phyloP scores from a whole-genome alignment of 2,888 invertebrate species.

The Mythimna impura region DNA sequence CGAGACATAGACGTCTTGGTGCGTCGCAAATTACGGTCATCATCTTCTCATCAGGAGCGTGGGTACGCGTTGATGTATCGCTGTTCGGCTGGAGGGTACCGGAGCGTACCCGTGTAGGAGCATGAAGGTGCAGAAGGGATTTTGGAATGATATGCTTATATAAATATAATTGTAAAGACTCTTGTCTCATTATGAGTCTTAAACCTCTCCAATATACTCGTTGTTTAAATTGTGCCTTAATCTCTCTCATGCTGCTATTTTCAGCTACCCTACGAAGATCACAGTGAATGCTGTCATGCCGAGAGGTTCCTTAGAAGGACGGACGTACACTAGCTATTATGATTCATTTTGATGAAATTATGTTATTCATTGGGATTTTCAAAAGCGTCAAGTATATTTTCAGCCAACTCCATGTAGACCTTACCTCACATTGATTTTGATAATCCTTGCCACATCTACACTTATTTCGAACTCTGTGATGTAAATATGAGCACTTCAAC shows the following conservation, averaged over 20 bases:
- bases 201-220: too few species aligned
- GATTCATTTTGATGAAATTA: neutral
- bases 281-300: neutral
- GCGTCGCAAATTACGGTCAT: constrained; percentile 90
- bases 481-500: constrained; percentile 77
- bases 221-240: neutral
- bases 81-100: constrained; percentile 77
- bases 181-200: too few species aligned
- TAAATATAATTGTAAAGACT: too few species aligned
- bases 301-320: neutral
- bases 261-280: neutral
- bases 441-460: constrained; percentile 30
- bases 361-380: neutral
- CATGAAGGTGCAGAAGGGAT: constrained; percentile 24
- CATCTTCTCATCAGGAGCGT: constrained; percentile 90
- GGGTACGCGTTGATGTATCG: constrained; percentile 89
- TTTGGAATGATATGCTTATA: neutral
- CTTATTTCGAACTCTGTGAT: constrained; percentile 73
- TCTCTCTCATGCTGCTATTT: neutral
- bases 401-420: neutral
- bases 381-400: neutral
- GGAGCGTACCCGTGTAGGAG: constrained; percentile 57
- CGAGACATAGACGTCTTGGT: constrained; percentile 90
- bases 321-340: too few species aligned
- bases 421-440: neutral